Base-by-base conservation (phyloP, 2,888 invertebrate genomes). In the Dynastes tityus region DNA sequence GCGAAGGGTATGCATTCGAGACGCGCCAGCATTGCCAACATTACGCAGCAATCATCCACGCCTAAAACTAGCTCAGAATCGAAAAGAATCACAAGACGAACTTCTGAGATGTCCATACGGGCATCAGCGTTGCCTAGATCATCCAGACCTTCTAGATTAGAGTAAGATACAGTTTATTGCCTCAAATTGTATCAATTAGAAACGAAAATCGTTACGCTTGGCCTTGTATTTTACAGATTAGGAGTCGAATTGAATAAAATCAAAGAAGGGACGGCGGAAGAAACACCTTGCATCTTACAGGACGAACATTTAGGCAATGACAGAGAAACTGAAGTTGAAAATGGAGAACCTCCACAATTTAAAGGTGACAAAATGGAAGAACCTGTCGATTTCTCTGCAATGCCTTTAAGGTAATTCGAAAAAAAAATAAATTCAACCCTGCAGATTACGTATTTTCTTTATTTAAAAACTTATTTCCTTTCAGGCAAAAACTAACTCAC, bases 1-100 rank as follows among this genome's bases (percentile, higher is more conserved):
- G n/a, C 64, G 5, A 63, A 77, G 9, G 67, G 45, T 2, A 64
- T 29, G 32, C 80, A 83, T n/a, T 49, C 81, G 32, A 80, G 91
- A 84, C 87, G 91, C 82, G 91, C 91, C 74, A 91, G 91, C 83
- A 90, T 91, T 80, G 91, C 91, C 6, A 89, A 90, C 74, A 89
- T 91, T 80, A 88, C 89, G 27, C 89, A 90, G 82, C 89, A 89
- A n/a, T 85, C 80, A 67, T 55, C 53, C n/a, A 37, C 61, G 74
- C 45, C 32, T 76, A 81, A 77, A 22, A 49, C 49, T 5, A 67
- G 22, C 40, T 22, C 55, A 6, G 84, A 84, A 13, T 45, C 73
- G 9, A 84, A 84, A 78, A 87, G 85, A 81, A 83, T 87, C 61
- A 83, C 84, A 13, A 84, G 88, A 68, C 84, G 89, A 81, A 86